A percentile compares a stretch with the other conserved stretches of the same genome.
phyloP scores from a whole-genome alignment of 2,888 invertebrate species.

The Glyphotaelius pellucidus region DNA sequence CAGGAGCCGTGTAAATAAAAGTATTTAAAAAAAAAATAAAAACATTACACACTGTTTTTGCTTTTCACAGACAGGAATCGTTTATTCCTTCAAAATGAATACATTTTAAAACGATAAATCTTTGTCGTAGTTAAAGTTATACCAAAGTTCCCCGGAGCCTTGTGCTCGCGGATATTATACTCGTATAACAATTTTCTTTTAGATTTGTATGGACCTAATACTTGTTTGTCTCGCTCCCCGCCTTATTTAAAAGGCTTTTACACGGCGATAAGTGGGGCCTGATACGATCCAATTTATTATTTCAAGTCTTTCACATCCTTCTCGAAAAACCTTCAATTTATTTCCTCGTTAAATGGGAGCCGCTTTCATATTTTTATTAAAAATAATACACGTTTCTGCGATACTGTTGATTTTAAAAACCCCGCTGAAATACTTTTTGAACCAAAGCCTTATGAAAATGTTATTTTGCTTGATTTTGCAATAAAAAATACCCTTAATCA shows the following conservation, averaged over 20 bases:
- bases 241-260: neutral
- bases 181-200: neutral
- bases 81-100: too few relatives aligned
- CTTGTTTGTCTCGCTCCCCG: neutral
- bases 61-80: too few relatives aligned
- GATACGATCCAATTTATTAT: slow-evolving; percentile 37
- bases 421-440: neutral
- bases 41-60: too few relatives aligned
- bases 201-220: neutral
- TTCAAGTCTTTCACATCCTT: neutral
- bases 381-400: neutral
- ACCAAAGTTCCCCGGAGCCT: neutral
- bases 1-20: too few relatives aligned
- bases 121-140: neutral
- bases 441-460: neutral
- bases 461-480: neutral
- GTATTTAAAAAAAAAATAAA: too few relatives aligned
- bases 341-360: slow-evolving; percentile 8
- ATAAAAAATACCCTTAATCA: neutral
- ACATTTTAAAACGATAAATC: too few relatives aligned
- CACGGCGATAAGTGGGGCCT: slow-evolving; percentile 3
- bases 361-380: slow-evolving; percentile 16
- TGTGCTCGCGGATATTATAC: neutral
- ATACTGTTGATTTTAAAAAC: too few relatives aligned
- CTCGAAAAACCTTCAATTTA: slow-evolving; percentile 29